Evolutionary conservation across 2,888 invertebrate species (phyloP), one percentile per base, ranked within the genome.

Genomic region (Lysandra coridon): DNA sequence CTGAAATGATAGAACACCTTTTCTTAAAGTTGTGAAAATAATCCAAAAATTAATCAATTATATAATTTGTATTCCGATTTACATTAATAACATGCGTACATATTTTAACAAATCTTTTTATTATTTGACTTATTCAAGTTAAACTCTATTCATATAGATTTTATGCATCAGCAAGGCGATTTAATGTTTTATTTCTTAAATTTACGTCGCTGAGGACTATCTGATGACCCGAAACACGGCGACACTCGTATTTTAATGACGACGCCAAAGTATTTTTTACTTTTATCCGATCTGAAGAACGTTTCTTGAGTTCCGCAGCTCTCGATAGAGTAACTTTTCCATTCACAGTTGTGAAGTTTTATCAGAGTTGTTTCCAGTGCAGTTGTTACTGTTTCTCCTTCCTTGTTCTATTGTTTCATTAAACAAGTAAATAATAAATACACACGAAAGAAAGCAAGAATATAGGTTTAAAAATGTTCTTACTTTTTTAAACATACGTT

Each of bases 271-370:
- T 64, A 10, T 64, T 64, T 64, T 64, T 30, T 64, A 30, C 64
- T 64, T 64, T 64, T 30, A 30, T 64, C 30, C 23, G 12, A 64
- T 64, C 30, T 30, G 64, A 64, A 64, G 30, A 64, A 64, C 64
- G 1, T 30, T 64, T 30, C 64, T 64, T 64, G 12, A 23, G 30
- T 12, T 64, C 10, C 30, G 64, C 3, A 12, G 64, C 64, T 64
- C 64, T 64, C 64, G 64, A 64, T 64, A 64, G 64, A 64, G 64
- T 44, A 78, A 49, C 44, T 69, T 78, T 78, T 73, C 64, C 78
- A 44, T 40, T 74, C 74, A n/a, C 23, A 74, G 40, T 74, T 74
- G 7, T n/a, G 74, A 74, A 74, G 40, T 74, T 74, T 74, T 74
- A 40, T 74, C 44, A 4, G 44, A 74, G 74, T 74, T 74, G 40